phyloP scores from a whole-genome alignment of 2,113 vertebrate genomes.

The Ranitomeya variabilis region DNA sequence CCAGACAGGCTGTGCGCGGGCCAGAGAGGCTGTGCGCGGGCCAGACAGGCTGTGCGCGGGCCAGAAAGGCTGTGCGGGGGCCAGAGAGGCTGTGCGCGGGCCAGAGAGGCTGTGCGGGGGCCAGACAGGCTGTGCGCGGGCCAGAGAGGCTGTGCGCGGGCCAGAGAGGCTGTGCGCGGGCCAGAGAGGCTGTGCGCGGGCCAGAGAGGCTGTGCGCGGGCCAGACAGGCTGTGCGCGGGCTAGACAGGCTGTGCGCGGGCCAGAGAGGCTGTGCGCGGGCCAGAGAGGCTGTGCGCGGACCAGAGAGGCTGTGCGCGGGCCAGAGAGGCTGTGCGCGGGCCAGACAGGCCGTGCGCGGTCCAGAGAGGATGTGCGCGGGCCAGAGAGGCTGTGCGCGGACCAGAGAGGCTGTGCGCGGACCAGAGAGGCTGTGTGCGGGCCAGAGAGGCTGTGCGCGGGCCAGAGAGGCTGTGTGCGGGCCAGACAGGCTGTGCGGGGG shows the following conservation, averaged over 20 bases:
- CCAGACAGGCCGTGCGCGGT: too few relatives aligned
- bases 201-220: background rate
- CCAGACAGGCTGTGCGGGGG: background rate
- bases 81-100: background rate
- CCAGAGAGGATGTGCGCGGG: too few relatives aligned
- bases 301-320: too few relatives aligned
- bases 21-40: too few relatives aligned
- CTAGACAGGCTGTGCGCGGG: background rate
- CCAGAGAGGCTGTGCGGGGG: background rate
- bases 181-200: background rate
- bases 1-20: too few relatives aligned
- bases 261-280: background rate
- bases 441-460: slow-evolving; percentile 55
- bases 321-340: too few relatives aligned
- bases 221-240: background rate
- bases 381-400: too few relatives aligned
- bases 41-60: too few relatives aligned
- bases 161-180: background rate
- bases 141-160: background rate
- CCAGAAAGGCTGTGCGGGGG: slow-evolving; percentile 54
- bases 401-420: too few relatives aligned
- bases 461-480: background rate
- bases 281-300: background rate
- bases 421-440: too few relatives aligned
- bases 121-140: background rate